A percentile compares a stretch with the other conserved stretches of the same genome.
These are phyloP conservation scores for Drosophila trapezifrons DNA, from an alignment of 1,140 invertebrate genomes.

Conservation along the genomic window DNA sequence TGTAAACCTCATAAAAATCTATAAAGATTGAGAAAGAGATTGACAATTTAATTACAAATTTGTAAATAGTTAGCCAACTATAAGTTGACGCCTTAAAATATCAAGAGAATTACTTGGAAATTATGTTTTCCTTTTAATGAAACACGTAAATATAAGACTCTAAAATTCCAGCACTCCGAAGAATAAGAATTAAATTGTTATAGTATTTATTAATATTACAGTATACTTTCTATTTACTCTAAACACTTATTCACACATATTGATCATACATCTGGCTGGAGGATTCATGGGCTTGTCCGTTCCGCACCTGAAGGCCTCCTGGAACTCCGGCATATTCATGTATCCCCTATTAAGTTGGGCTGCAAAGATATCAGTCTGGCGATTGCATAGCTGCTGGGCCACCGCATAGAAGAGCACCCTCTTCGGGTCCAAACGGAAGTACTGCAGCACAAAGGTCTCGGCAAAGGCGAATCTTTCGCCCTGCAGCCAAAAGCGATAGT, in stretches of 20 bases:
- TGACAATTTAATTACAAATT: conserved; percentile 10
- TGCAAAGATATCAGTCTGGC: conserved; percentile 54
- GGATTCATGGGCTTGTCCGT: conserved; percentile 67
- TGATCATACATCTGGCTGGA: conserved; percentile 65
- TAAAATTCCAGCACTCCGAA: too few relatives aligned
- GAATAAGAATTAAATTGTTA: too few relatives aligned
- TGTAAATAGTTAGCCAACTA: background rate
- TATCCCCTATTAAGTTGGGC: conserved; percentile 68
- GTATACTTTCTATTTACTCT: background rate
- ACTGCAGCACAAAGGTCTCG: conserved; percentile 70
- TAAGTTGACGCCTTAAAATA: too few relatives aligned
- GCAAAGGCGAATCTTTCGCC: conserved; percentile 77
- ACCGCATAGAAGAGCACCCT: conserved; percentile 75
- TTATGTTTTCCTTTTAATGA: too few relatives aligned
- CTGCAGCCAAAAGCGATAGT: conserved; percentile 74
- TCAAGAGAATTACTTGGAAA: too few relatives aligned
- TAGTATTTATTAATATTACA: background rate
- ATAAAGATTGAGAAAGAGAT: background rate
- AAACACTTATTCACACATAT: conserved; percentile 48
- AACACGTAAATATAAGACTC: too few relatives aligned
- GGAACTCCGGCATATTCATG: conserved; percentile 74
- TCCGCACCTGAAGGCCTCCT: conserved; percentile 64
- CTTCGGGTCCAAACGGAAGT: conserved; percentile 59
- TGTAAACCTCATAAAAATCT: conserved; percentile 46
- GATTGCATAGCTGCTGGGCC: conserved; percentile 69